Evolutionary conservation across 1,140 invertebrate genomes (phyloP).

Genomic region (Bombus balteatus): DNA sequence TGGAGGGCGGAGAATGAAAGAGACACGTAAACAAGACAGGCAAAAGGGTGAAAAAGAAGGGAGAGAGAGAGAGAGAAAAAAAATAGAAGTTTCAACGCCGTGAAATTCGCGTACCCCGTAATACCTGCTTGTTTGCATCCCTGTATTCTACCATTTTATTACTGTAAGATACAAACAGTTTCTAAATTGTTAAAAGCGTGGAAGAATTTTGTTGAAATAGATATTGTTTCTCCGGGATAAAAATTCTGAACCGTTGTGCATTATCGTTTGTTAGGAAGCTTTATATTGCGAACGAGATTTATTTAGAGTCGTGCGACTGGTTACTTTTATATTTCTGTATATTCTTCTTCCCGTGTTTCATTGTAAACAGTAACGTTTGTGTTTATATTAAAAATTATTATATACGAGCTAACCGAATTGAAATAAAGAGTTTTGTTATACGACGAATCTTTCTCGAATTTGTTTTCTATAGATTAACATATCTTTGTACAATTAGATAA

Average conservation of each 20-base stretch:
- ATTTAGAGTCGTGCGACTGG: not conserved
- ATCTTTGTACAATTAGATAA: too few species aligned
- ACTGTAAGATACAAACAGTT: not conserved
- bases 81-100: not conserved
- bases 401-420: too few species aligned
- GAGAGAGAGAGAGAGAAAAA: not conserved
- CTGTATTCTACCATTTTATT: not conserved
- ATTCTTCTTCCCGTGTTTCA: too few species aligned
- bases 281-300: not conserved
- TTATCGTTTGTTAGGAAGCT: not conserved
- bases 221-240: not conserved
- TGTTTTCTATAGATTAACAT: not conserved
- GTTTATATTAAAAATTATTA: not conserved
- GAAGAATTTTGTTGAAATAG: not conserved
- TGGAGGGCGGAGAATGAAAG: not conserved
- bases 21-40: conserved; percentile 3
- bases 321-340: not conserved
- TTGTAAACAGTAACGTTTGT: not conserved
- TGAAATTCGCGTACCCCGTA: conserved; percentile 16
- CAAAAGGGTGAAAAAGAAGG: not conserved
- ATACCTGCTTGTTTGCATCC: not conserved
- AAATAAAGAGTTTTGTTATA: too few species aligned
- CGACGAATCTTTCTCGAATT: not conserved
- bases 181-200: not conserved
- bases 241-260: not conserved